Base-by-base conservation (phyloP, 2,113 vertebrate species). In the Ceratotherium simum region DNA sequence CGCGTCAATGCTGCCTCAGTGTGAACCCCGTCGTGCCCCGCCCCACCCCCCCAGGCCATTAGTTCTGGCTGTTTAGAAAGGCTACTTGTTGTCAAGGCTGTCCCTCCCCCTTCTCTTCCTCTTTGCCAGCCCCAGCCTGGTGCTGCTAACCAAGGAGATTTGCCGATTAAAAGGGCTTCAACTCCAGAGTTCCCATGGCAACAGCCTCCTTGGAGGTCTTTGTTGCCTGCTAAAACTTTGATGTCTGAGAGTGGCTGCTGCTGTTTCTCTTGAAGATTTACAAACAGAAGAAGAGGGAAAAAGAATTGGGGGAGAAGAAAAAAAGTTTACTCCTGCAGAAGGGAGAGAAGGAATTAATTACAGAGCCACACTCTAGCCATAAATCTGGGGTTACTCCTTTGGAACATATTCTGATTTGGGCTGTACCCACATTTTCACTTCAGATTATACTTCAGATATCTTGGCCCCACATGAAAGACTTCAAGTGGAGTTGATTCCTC, bases 191-290 rank as follows among this genome's bases (percentile, higher is more conserved):
- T 99, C 98, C 99, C 98, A 99, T 99, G 98, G 99, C 98, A 98
- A 99, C 99, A 96, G 97, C 98, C 97, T 98, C 98, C 98, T 98
- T 84, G 98, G 98, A 97, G 98, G 98, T 99, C 98, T 99, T 99
- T 98, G 98, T 99, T 98, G 99, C 98, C 98, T 98, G 97, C 98
- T 98, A 98, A 98, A 99, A 98, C 98, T 99, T 99, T 99, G 98
- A 99, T 99, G 98, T 98, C 98, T 86, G 79, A 96, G 97, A 98
- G 97, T 86, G 83, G 86, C 97, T 97, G 98, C 97, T 98, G 97
- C 98, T 97, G 96, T 98, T 98, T 98, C 89, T 94, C 95, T 33
- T 11, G 88, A 83, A 98, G 97, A 87, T 97, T 98, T 98, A 97
- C 98, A 98, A 98, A 98, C 98, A 98, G 96, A 91, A 70, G 80